These are phyloP conservation scores for Amitus sp. DNA, from an alignment of 2,888 invertebrate genomes.

Conservation along the genomic window DNA sequence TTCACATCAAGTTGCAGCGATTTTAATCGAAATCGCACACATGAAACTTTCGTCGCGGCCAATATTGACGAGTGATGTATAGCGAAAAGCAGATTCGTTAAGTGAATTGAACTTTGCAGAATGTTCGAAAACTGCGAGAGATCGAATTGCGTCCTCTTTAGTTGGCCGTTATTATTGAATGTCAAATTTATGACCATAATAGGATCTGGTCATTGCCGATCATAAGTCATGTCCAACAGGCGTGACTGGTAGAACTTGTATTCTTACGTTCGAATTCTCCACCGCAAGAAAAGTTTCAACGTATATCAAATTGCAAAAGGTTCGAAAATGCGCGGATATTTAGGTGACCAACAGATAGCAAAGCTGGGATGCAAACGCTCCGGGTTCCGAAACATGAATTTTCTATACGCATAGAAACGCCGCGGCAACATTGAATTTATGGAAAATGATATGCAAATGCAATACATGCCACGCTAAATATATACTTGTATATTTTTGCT, in stretches of 20 bases:
- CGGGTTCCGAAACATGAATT: constrained; percentile 10
- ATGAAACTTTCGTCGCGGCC: constrained; percentile 38
- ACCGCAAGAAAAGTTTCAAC: constrained; percentile 29
- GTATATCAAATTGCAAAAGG: constrained; percentile 37
- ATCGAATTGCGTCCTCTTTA: constrained; percentile 38
- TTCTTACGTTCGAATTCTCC: constrained; percentile 25
- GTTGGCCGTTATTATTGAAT: constrained; percentile 61
- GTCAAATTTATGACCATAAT: constrained; percentile 63
- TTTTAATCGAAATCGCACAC: constrained; percentile 30
- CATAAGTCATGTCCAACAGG: constrained; percentile 58
- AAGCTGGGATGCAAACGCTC: constrained; percentile 9
- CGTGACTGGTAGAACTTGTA: constrained; percentile 43
- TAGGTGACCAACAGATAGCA: constrained; percentile 9
- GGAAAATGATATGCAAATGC: constrained; percentile 25
- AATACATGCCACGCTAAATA: constrained; percentile 8
- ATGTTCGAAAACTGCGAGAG: constrained; percentile 37
- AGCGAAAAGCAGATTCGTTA: constrained; percentile 36
- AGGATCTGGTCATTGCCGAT: constrained; percentile 56
- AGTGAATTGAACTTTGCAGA: constrained; percentile 37
- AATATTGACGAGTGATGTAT: constrained; percentile 38
- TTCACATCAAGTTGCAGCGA: constrained; percentile 21
- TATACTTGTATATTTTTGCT: constrained; percentile 4
- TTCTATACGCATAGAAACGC: constrained; percentile 11
- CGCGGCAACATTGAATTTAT: constrained; percentile 10
- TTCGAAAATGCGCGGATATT: constrained; percentile 15